Evolutionary conservation across 2,113 vertebrate species (phyloP).

Genomic region (Atlantisia rogersi): DNA sequence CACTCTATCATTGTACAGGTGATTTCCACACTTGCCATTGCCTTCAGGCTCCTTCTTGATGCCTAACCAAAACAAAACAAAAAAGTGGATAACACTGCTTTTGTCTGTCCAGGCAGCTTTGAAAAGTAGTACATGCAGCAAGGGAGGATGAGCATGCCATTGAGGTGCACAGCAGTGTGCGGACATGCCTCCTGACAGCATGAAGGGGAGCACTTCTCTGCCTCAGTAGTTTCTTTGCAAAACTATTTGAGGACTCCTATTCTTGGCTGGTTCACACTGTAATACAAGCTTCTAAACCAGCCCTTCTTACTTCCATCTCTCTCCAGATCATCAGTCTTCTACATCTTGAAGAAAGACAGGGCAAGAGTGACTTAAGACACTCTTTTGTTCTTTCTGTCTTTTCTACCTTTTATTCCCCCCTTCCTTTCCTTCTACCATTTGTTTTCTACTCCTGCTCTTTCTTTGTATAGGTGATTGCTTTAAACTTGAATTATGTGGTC

Average conservation of each 20-base stretch:
- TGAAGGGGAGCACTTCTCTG: background rate
- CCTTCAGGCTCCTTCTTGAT: background rate
- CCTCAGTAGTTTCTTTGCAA: background rate
- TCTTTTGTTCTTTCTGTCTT: background rate
- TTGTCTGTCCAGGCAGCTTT: background rate
- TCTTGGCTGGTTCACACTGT: background rate
- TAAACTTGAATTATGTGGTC: background rate
- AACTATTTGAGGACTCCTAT: background rate
- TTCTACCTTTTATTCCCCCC: background rate
- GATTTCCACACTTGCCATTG: background rate
- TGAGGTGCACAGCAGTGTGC: fast-evolving
- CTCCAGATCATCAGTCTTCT: background rate
- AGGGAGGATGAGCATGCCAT: background rate
- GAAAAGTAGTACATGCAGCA: background rate
- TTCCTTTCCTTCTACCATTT: background rate
- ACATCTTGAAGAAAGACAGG: background rate
- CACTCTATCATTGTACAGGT: background rate
- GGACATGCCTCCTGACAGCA: background rate
- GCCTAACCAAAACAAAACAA: background rate
- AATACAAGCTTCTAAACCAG: background rate
- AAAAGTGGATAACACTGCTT: background rate
- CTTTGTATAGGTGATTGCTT: background rate
- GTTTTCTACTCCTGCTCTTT: background rate
- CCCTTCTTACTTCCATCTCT: background rate
- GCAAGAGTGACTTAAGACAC: background rate